phyloP scores from a whole-genome alignment of 2,888 invertebrate species.

The Thecocarcelia acutangulata region DNA sequence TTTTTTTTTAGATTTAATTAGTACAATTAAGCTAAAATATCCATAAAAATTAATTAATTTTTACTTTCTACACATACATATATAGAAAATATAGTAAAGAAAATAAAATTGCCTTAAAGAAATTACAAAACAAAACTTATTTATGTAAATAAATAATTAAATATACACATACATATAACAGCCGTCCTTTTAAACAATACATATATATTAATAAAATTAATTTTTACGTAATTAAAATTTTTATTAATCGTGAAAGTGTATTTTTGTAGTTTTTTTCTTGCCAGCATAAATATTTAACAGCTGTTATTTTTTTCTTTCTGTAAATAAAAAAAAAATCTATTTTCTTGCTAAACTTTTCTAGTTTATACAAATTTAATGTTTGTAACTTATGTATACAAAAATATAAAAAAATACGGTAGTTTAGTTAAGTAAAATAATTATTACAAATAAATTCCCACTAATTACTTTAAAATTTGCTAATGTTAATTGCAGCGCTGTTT shows the following conservation, averaged over 20 bases:
- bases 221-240: not conserved
- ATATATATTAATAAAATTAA: constrained; percentile 17
- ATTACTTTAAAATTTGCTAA: no score
- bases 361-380: constrained; percentile 33
- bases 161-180: not conserved
- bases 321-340: constrained; percentile 27
- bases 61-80: not conserved
- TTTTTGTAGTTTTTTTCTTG: not conserved
- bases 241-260: not conserved
- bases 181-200: constrained; percentile 49
- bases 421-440: constrained; percentile 40
- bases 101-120: constrained; percentile 52
- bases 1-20: constrained; percentile 27
- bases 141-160: not conserved
- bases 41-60: constrained; percentile 10
- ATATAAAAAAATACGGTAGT: not conserved
- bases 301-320: constrained; percentile 2
- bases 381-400: constrained; percentile 57
- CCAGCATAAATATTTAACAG: not conserved
- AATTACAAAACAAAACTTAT: constrained; percentile 24
- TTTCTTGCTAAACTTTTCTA: not conserved
- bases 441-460: no score
- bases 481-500: no score
- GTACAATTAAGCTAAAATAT: constrained; percentile 24
- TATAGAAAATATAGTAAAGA: constrained; percentile 10